Base-by-base conservation (phyloP, 2,113 vertebrate genomes). In the Myiozetetes cayanensis region DNA sequence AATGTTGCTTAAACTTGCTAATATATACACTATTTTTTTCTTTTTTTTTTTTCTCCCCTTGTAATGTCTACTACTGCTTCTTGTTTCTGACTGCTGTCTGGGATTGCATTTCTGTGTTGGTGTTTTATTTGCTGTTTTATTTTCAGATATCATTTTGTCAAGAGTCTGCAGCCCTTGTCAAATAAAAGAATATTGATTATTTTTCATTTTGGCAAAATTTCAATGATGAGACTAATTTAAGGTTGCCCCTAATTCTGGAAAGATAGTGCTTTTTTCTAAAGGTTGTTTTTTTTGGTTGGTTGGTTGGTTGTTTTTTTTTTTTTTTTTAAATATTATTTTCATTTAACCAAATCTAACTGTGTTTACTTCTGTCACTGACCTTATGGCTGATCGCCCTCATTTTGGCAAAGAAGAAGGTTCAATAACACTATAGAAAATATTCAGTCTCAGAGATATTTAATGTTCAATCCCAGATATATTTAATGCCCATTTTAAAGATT, bases 1-100 rank as follows among this genome's bases (percentile, higher is more conserved):
- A 56, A 92, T 92, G 83, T 39, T 89, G 75, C 65, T 96, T 96
- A 44, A 81, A 62, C 74, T 83, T 92, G 74, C 84, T 80, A 91
- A 95, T 89, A 63, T 10, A 46, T 23, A 2, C 2, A 1, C 41
- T 50, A 81, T n/a, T 5, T 73, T 58, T 43, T 19, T 4, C 46
- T 39, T 44, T 20, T 31, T 31, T 16, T 30, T 58, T 39, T 20
- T 14, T 2, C 8, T 5, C 2, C 1, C 6, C 9, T 47, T 65
- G 59, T 71, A 63, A 44, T 52, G 9, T 73, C 52, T 87, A 3
- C 12, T 72, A 33, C 66, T 90, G 41, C 56, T 84, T 55, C 63
- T 63, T 86, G 37, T 67, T 88, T 90, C 88, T 89, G 47, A 19
- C 10, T 41, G 58, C 87, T 44, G 28, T 56, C 74, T 74, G 19